Base-by-base conservation (phyloP, 2,888 invertebrate species). In the Trichopria drosophilae region DNA sequence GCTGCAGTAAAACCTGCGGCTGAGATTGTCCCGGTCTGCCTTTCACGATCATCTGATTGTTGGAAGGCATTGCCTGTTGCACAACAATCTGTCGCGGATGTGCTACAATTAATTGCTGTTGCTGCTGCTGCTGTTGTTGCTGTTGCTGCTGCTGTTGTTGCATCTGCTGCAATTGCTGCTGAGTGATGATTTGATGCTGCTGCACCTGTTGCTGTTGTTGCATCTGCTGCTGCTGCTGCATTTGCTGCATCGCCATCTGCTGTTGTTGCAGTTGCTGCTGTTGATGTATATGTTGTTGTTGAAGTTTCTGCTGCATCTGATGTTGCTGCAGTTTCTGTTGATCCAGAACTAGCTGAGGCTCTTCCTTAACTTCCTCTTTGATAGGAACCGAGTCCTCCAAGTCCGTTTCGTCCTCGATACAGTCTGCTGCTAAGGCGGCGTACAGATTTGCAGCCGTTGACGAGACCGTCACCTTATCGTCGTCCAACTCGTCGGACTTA, bases 401-500 rank as follows among this genome's bases (percentile, higher is more conserved):
- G 31, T 74, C 74, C 3, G 66, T 68, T 69, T 90, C 91, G 62
- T 90, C 91, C 67, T 90, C 90, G 13, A 91, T 78, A 37, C 89
- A 88, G 24, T 90, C 90, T 0, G 90, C 91, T 1, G 90, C 91
- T 39, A 91, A 79, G 20, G 90, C 90, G 0, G 91, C 90, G 68
- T 91, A 91, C 18, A 91, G 76, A 75, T 91, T 90, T 0, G 90
- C 91, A 0, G 91, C 91, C 5, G 88, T 89, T 46, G 89, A 89
- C 0, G 90, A 90, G 0, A 86, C 87, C 2, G 83, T 82, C 23
- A 82, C 82, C 58, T 82, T 80, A 31, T 81, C 75, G 1, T 81
- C 79, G 2, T 79, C 77, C 9, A 74, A 78, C 28, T 69, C 69
- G 20, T 75, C 73, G 2, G 78, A 76, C 16, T 78, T 77, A 6